Percentiles rank a stretch among this genome's conserved stretches.
Conservation (phyloP, 2,797 vertebrate species). For the Malurus leucopterus region DNA sequence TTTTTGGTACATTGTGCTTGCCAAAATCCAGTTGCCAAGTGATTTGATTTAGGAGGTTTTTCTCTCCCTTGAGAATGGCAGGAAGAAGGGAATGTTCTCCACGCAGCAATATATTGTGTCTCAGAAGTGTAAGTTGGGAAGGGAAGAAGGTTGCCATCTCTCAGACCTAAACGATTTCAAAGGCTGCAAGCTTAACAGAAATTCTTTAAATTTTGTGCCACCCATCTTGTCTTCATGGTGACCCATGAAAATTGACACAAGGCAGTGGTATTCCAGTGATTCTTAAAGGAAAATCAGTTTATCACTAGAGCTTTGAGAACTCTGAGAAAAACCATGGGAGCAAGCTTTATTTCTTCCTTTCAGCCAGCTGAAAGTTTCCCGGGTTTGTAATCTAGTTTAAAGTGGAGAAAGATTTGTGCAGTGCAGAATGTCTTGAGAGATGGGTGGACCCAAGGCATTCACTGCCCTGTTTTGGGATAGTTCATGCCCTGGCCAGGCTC, state of each 20-base stretch:
- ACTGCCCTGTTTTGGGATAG: background rate
- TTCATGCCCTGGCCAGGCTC: background rate
- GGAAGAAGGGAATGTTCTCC: conserved; percentile 56
- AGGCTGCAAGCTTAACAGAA: conserved; percentile 77
- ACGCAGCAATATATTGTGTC: conserved; percentile 37
- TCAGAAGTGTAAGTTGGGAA: conserved; percentile 66
- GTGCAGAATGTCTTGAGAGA: background rate
- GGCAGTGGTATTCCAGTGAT: background rate
- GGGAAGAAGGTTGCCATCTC: conserved; percentile 64
- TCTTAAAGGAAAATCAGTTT: conserved; percentile 9
- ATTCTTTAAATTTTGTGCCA: conserved; percentile 73
- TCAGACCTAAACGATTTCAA: conserved; percentile 76
- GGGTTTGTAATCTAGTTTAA: background rate
- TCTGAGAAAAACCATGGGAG: conserved; percentile 1
- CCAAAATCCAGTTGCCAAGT: background rate
- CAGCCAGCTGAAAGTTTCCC: background rate
- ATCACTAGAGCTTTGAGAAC: conserved; percentile 23
- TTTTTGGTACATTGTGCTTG: background rate
- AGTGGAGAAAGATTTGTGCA: background rate
- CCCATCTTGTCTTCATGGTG: conserved; percentile 68
- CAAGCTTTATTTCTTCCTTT: conserved; percentile 18
- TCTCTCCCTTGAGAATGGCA: conserved; percentile 46
- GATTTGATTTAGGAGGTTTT: background rate
- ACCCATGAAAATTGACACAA: conserved; percentile 60
- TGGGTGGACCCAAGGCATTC: background rate